phyloP scores from a whole-genome alignment of 2,888 invertebrate species.

The Sturmia bella region DNA sequence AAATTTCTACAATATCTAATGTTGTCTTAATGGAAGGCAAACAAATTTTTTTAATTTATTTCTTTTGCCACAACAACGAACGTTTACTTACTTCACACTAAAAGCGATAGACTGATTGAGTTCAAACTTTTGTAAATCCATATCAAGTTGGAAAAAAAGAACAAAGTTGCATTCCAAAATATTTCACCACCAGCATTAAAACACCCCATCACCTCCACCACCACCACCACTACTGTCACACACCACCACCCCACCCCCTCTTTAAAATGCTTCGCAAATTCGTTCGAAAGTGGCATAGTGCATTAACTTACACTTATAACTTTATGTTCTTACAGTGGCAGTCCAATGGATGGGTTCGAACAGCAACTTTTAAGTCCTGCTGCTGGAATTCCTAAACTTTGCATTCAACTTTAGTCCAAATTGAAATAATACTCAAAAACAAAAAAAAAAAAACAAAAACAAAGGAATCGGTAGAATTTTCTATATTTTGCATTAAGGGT shows the following conservation, averaged over 20 bases:
- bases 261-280: not conserved
- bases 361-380: constrained; percentile 6
- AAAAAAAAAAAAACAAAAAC: not conserved
- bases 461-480: constrained; percentile 34
- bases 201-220: not conserved
- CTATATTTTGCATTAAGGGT: constrained; percentile 60
- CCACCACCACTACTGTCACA: not conserved
- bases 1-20: no score
- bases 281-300: constrained; percentile 23
- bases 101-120: constrained; percentile 64
- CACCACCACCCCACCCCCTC: constrained; percentile 38
- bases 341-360: constrained; percentile 5
- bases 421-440: constrained; percentile 10
- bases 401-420: constrained; percentile 49
- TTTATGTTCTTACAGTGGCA: constrained; percentile 41
- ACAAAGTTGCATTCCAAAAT: constrained; percentile 63
- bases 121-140: constrained; percentile 61
- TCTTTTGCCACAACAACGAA: constrained; percentile 66
- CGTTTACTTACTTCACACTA: constrained; percentile 59
- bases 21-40: no score
- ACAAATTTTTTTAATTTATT: constrained; percentile 21
- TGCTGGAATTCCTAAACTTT: constrained; percentile 14
- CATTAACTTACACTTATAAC: constrained; percentile 53
- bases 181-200: constrained; percentile 54
- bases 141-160: constrained; percentile 61